phyloP scores from a whole-genome alignment of 2,888 invertebrate genomes.

The Hyles lineata region DNA sequence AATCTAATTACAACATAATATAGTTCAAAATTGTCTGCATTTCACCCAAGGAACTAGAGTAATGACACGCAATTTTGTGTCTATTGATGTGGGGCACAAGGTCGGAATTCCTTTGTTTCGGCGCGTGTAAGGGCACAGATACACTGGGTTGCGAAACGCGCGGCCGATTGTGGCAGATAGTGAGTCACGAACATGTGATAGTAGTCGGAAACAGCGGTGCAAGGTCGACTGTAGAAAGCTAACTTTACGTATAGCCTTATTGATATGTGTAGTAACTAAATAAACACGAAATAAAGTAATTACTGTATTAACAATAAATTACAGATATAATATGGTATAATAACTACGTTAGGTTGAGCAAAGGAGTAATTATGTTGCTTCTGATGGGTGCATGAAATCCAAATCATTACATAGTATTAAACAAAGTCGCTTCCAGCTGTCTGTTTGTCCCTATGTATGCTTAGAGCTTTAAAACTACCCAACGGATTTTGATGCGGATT shows the following conservation, averaged over 20 bases:
- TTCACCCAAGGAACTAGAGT: constrained; percentile 36
- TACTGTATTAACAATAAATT: too few species aligned
- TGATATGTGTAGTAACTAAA: too few species aligned
- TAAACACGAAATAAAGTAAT: neutral
- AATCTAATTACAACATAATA: neutral
- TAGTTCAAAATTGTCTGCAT: constrained; percentile 31
- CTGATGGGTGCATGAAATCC: too few species aligned
- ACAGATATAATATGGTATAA: too few species aligned
- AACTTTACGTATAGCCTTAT: neutral
- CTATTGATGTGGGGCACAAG: constrained; percentile 43
- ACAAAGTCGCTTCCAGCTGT: too few species aligned
- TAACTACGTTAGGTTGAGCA: too few species aligned
- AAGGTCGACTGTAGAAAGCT: constrained; percentile 62
- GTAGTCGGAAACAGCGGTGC: constrained; percentile 42
- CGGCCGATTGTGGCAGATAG: constrained; percentile 32
- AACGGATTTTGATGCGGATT: too few species aligned
- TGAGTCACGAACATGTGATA: constrained; percentile 49
- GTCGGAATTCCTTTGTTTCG: constrained; percentile 48
- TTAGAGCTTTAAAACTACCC: too few species aligned
- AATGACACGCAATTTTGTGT: constrained; percentile 37
- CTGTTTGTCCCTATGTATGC: too few species aligned
- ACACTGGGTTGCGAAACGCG: constrained; percentile 48
- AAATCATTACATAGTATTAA: too few species aligned
- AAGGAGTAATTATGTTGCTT: too few species aligned
- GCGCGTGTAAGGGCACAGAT: constrained; percentile 40